Base-by-base conservation (phyloP, 1,140 invertebrate genomes). In the Acromyrmex heyeri region DNA sequence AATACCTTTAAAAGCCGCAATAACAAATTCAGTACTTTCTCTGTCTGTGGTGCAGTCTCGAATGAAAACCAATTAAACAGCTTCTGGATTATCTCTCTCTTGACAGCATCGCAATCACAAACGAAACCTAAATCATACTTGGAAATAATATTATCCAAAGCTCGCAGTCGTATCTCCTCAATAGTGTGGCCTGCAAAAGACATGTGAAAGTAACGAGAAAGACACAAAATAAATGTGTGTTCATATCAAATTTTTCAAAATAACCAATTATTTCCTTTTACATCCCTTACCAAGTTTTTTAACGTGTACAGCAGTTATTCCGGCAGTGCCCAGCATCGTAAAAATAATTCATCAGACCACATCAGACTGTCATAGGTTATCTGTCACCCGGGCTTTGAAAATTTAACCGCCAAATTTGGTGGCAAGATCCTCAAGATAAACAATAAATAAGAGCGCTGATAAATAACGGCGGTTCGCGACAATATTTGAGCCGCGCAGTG, bases 11-110 rank as follows among this genome's bases (percentile, higher is more conserved):
- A 79, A 48, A 96, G 65, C 55, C 69, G 83, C 14, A 92, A 77
- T 18, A 95, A 89, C 70, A 95, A 92, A 79, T 95, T 88, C 38
- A 96, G 86, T 79, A 94, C 95, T 88, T 94, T 93, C 67, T 93
- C 93, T 65, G 93, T 91, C 30, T 92, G 87, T 0, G 92, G 88
- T 18, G 86, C 53, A n/a, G 78, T 89, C 1, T 94, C 91, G 83
- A 93, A 94, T 1, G 92, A 86, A 88, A 96, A 95, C 95, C 95
- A 96, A 48, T 94, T 93, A 34, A 95, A 92, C n/a, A 96, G 83
- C 77, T 94, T 93, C 1, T 90, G 61, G 30, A 96, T 88, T 57
- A 96, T 91, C 77, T 95, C 93, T 44, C 93, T 95, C 86, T 91
- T 94, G 18, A 94, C 88, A 76, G 91, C 88, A 77, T 95, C 93